Percentiles rank a stretch among this genome's conserved stretches.
phyloP scores from a whole-genome alignment of 2,113 vertebrate genomes.

The Motacilla alba region DNA sequence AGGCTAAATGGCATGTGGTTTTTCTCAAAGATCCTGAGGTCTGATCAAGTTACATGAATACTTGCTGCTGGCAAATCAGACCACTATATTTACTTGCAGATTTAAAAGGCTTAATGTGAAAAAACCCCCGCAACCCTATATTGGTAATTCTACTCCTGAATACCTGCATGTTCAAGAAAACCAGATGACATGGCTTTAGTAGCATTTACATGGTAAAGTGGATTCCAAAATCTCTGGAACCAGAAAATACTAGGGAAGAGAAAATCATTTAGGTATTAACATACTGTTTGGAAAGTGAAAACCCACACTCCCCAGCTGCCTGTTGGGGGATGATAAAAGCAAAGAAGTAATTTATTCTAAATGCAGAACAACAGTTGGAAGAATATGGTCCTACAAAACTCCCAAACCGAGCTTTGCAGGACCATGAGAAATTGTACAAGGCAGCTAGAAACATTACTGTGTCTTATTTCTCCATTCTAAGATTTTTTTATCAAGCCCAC shows the following conservation, averaged over 20 bases:
- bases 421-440: not conserved
- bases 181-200: not conserved
- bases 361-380: not conserved
- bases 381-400: not conserved
- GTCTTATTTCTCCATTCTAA: not conserved
- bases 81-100: not conserved
- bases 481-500: not conserved
- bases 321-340: not conserved
- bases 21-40: constrained; percentile 17
- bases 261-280: not conserved
- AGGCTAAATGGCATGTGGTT: not conserved
- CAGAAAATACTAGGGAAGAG: not conserved
- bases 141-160: constrained; percentile 13
- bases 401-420: not conserved
- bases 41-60: constrained; percentile 30
- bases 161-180: not conserved
- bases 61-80: constrained; percentile 9
- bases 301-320: not conserved
- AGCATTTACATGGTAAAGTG: not conserved
- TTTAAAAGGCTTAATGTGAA: not conserved
- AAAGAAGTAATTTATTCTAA: not conserved
- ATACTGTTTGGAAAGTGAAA: not conserved
- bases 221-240: not conserved
- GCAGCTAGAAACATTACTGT: not conserved
- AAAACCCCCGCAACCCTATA: not conserved